A percentile compares a stretch with the other conserved stretches of the same genome.
Conservation (phyloP, 1,140 invertebrate species). For the Papilio xuthus region DNA sequence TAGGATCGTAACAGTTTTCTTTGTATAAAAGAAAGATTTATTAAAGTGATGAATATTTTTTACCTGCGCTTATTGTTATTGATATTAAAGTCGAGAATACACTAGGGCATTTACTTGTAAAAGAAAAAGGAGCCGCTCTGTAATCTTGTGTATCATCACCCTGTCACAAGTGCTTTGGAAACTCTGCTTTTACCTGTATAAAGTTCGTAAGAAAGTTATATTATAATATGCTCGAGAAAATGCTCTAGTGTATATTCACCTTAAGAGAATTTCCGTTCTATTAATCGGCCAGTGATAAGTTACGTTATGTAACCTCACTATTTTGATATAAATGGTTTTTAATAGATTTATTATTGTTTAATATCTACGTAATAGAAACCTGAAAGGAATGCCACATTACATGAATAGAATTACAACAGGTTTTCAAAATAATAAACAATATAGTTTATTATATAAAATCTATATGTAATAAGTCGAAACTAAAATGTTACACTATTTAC, state of each 20-base stretch:
- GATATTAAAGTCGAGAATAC: too few relatives aligned
- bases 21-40: background rate
- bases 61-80: background rate
- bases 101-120: too few relatives aligned
- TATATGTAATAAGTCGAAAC: too few relatives aligned
- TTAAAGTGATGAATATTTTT: background rate
- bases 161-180: too few relatives aligned
- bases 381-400: background rate
- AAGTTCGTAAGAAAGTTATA: too few relatives aligned
- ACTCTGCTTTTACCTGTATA: too few relatives aligned
- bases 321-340: background rate
- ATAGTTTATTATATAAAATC: background rate
- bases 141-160: too few relatives aligned
- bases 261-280: conserved; percentile 16
- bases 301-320: background rate
- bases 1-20: background rate
- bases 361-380: background rate
- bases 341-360: background rate
- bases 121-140: too few relatives aligned
- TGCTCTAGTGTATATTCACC: too few relatives aligned
- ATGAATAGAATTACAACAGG: background rate
- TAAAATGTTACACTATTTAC: too few relatives aligned
- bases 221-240: too few relatives aligned
- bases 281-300: conserved; percentile 2
- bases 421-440: background rate